Percentiles rank a stretch among this genome's conserved stretches.
Evolutionary conservation across 1,140 invertebrate species (phyloP).

Genomic region (Monomorium pharaonis): DNA sequence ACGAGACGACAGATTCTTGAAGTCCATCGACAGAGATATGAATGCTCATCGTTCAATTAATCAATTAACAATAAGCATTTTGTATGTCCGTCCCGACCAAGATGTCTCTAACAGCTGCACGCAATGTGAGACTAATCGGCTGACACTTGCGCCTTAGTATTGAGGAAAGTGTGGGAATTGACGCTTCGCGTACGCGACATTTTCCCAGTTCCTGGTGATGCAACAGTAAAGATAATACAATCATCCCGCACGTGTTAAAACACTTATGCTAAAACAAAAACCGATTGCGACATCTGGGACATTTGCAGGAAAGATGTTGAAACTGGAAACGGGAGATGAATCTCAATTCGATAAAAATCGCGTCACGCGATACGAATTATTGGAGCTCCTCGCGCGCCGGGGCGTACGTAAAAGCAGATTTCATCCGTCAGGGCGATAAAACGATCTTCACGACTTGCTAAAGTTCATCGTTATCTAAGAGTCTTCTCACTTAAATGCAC

Average conservation of each 20-base stretch:
- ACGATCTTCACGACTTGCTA: neutral
- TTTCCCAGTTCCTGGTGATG: neutral
- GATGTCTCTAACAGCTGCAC: neutral
- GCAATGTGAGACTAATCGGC: neutral
- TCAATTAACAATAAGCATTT: neutral
- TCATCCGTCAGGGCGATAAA: conserved; percentile 5
- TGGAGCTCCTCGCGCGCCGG: neutral
- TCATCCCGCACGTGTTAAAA: neutral
- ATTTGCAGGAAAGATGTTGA: neutral
- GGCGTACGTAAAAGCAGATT: neutral
- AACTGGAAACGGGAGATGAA: neutral
- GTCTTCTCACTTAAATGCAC: conserved; percentile 20
- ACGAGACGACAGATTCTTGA: neutral
- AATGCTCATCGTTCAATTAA: neutral
- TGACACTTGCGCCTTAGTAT: neutral
- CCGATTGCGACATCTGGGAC: neutral
- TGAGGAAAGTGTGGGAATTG: neutral
- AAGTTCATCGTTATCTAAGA: conserved; percentile 24
- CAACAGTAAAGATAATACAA: neutral
- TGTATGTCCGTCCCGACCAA: neutral
- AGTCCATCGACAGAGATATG: neutral
- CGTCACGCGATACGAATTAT: neutral
- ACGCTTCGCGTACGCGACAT: neutral
- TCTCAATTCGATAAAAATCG: neutral
- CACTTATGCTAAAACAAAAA: neutral